Base-by-base conservation (phyloP, 1,140 invertebrate genomes). In the Drosophila virilis region DNA sequence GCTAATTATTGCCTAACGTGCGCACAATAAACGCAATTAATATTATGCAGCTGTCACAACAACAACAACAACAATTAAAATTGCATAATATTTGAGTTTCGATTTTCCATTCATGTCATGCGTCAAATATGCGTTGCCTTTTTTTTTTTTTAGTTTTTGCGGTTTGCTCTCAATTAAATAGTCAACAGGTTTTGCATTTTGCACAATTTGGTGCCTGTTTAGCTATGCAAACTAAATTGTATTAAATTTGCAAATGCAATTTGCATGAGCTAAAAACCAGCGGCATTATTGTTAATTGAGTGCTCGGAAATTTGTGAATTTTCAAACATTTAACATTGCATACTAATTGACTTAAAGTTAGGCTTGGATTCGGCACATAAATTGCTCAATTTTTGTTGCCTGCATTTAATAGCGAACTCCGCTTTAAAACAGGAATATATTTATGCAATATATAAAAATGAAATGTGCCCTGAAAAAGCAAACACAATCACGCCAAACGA, bases 11-110 rank as follows among this genome's bases (percentile, higher is more conserved):
- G 76, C 54, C 77, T 55, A 77, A 83, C 59, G 83, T 70, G 61
- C 54, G 43, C 69, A 88, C 83, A 88, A 88, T 88, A 76, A 83
- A 73, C 71, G 75, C 75, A 88, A 82, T 82, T 79, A 78, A 76
- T 82, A 76, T 82, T 73, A 67, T 73, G 57, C 64, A 75, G 57
- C 52, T 45, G 37, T 61, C 70, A 50, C 67, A 59, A 37, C 50
- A 57, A 46, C 67, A 59, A 37, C 50, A 57, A 46, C 64, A 71
- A 17, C 61, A 86, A 82, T 88, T 88, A 82, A 80, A 68, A 46
- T 69, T 68, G 42, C 76, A 88, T 65, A 76, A 86, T 82, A 67
- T 76, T 78, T 69, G 68, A 69, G 52, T 68, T 71, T 80, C 46
- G 17, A 57, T 61, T 69, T 71, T 57, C 67, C 71, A 61, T 58